Base-by-base conservation (phyloP, 2,797 vertebrate species). In the Cynodonichthys magdalenae region DNA sequence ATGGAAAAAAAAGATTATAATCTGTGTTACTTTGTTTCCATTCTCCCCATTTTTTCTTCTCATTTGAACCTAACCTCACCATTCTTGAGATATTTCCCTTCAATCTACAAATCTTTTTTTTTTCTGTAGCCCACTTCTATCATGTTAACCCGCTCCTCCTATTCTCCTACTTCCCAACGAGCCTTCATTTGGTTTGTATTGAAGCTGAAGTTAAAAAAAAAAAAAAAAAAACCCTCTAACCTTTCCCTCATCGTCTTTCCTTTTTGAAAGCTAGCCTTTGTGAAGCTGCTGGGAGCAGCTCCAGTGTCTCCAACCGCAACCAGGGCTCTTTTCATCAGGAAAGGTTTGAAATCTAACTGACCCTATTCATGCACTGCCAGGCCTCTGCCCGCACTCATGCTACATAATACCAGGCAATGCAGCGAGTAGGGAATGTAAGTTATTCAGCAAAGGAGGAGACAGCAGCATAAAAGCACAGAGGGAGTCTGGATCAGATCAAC, bases 301-400 rank as follows among this genome's bases (percentile, higher is more conserved):
- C 80, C 84, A 87, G 84, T 88, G 85, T 91, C 90, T 90, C 86
- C 86, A 76, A 86, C 88, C 80, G 63, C 86, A 85, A 88, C 83
- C 79, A 87, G 81, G 74, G 70, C 85, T 81, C 89, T 90, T 93
- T 93, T 94, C 92, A 94, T 90, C 80, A 89, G 87, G 73, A 90
- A 91, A 92, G 88, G 90, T 93, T 90, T 92, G 89, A 92, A 93
- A 93, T 92, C 88, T 90, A 92, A 94, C 92, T 91, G 91, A 87
- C 85, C 84, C 91, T 90, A 93, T 94, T 94, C 93, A 94, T 90
- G 77, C 75, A 54, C 74, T 92, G 92, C 92, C 93, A 93, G 90
- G 70, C 79, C 82, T 84, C 84, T 61, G 90, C 85, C 87, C 84
- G 81, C 77, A 77, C 84, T 89, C 87, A 84, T 86, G 87, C 89